Percentiles rank a stretch among this genome's conserved stretches.
phyloP scores from a whole-genome alignment of 2,888 invertebrate species.

The Drosophila niveifrons region DNA sequence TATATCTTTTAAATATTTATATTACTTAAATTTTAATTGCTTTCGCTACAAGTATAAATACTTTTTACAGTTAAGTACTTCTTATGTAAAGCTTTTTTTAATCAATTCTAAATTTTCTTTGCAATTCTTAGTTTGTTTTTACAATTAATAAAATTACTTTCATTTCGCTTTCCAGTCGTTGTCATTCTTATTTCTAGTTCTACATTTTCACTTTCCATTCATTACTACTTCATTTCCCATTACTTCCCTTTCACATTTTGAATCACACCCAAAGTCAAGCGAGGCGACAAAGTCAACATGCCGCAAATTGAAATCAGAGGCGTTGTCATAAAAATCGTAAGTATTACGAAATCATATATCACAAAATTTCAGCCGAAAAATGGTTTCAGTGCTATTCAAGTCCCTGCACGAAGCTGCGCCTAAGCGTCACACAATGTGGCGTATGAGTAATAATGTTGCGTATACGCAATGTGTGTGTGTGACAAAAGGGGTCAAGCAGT shows the following conservation, averaged over 20 bases:
- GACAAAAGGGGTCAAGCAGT: conserved; percentile 49
- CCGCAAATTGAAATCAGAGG: conserved; percentile 26
- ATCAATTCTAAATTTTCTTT: no score
- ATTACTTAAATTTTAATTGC: no score
- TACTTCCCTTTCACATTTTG: background rate
- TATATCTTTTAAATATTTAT: no score
- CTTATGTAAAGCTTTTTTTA: no score
- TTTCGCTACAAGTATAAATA: no score
- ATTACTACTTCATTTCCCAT: background rate
- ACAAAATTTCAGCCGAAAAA: conserved; percentile 26
- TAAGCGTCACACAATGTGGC: conserved; percentile 33
- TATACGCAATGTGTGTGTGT: conserved; percentile 43
- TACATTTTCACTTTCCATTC: background rate
- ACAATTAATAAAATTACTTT: no score
- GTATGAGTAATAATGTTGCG: conserved; percentile 60
- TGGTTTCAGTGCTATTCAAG: conserved; percentile 22
- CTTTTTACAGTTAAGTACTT: no score
- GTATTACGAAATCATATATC: conserved; percentile 52
- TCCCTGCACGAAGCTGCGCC: conserved; percentile 45
- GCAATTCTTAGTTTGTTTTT: no score
- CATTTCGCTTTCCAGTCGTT: no score
- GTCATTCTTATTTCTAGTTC: background rate
- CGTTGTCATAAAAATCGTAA: conserved; percentile 43
- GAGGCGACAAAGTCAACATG: conserved; percentile 8
- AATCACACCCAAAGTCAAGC: conserved; percentile 1